A percentile compares a stretch with the other conserved stretches of the same genome.
These are phyloP conservation scores for Tetraodon nigroviridis DNA, from an alignment of 2,113 vertebrate genomes.

Conservation along the genomic window DNA sequence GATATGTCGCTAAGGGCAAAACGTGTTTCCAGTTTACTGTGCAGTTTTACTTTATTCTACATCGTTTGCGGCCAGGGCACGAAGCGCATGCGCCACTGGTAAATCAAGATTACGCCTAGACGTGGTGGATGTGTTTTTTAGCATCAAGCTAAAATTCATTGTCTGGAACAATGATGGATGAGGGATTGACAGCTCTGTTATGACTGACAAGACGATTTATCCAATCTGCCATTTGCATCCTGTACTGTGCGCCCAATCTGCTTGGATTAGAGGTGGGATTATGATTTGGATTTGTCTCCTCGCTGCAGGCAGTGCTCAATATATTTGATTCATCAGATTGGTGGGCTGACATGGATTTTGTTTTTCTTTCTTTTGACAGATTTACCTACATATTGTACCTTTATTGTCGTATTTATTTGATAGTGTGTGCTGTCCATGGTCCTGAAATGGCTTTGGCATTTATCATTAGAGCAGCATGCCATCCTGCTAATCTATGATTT, in stretches of 20 bases:
- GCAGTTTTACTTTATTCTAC: no score
- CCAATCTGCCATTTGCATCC: conserved; percentile 63
- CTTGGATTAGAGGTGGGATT: conserved; percentile 72
- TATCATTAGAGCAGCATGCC: neutral
- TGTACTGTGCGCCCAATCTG: conserved; percentile 68
- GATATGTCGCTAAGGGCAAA: neutral
- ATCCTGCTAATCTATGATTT: neutral
- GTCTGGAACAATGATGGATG: conserved; percentile 52
- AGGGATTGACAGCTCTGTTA: conserved; percentile 64
- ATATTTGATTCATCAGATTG: conserved; percentile 40
- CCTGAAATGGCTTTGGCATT: conserved; percentile 34
- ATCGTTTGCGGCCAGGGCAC: no score
- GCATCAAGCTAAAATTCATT: conserved; percentile 23
- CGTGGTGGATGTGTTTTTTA: neutral
- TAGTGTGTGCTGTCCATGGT: conserved; percentile 44
- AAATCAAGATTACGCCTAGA: neutral
- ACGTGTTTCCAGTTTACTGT: neutral
- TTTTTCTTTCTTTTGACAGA: conserved; percentile 4
- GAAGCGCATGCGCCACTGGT: neutral
- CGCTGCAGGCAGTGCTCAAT: conserved; percentile 45
- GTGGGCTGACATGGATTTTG: conserved; percentile 20
- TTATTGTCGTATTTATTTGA: neutral
- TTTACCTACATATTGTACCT: neutral
- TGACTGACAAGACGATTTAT: conserved; percentile 70
- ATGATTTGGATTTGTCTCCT: conserved; percentile 65